Evolutionary conservation across 2,113 vertebrate genomes (phyloP).

Genomic region (Petromus typicus): DNA sequence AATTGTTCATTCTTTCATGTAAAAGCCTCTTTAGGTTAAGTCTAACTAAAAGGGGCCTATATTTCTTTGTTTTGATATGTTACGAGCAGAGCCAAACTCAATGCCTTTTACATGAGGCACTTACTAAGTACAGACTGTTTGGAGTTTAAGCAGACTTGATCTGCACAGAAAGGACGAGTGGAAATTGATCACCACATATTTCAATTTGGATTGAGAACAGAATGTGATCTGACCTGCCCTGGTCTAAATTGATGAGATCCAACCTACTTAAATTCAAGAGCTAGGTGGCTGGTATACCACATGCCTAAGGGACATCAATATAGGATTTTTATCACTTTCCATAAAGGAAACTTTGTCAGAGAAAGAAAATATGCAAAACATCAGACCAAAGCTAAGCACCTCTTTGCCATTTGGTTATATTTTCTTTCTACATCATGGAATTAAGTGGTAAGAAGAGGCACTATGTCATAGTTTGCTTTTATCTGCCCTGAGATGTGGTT

Average conservation of each 20-base stretch:
- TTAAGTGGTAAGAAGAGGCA: background rate
- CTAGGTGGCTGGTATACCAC: background rate
- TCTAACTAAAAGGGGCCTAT: background rate
- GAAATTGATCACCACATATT: background rate
- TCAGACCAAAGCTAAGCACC: background rate
- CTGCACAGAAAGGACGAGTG: background rate
- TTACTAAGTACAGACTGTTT: background rate
- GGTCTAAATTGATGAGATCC: background rate
- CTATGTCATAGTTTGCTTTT: background rate
- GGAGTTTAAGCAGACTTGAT: background rate
- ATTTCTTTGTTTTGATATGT: background rate
- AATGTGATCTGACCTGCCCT: background rate
- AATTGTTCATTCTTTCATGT: background rate
- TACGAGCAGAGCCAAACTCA: background rate
- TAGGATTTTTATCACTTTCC: background rate
- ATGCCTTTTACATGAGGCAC: background rate
- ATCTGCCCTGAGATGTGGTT: background rate
- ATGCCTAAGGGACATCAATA: background rate
- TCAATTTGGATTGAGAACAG: background rate
- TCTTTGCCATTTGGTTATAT: conserved; percentile 37
- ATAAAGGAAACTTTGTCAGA: background rate
- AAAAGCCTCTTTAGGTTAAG: background rate
- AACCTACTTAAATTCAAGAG: background rate
- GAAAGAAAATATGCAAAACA: background rate
- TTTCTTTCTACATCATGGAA: conserved; percentile 24